Base-by-base conservation (phyloP, 1,140 invertebrate genomes). In the Trinorchestia longiramus region DNA sequence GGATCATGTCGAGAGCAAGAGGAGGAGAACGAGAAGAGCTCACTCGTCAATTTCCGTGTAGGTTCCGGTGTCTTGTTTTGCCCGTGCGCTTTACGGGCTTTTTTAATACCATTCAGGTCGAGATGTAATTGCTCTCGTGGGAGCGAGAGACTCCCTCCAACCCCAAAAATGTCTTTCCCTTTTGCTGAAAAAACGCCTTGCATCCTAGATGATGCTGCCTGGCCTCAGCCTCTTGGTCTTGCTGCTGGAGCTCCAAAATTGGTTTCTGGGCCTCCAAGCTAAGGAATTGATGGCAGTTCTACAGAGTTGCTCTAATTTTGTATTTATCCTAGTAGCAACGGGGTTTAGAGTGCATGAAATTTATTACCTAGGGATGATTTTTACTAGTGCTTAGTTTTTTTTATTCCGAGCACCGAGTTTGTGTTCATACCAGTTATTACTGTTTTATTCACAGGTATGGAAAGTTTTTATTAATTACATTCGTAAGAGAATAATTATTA, bases 61-160 rank as follows among this genome's bases (percentile, higher is more conserved):
- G 45, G 92, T 94, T 94, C 92, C 92, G 92, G 92, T 94, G 92
- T 94, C 92, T 94, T 94, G 92, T 94, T 94, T 94, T 94, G 43
- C 92, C 92, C 92, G 43, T 94, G 43, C 92, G 43, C 92, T 94
- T 94, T 94, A 94, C 92, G 92, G 92, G 92, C 92, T 94, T 94
- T 94, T 94, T 94, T 94, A 45, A 94, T 94, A 94, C 92, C 92
- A 94, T 94, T 94, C 92, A 94, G 92, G 92, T 94, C 92, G 92
- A 94, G 92, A 94, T 45, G 92, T 94, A 94, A 94, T 94, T 94
- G 92, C 92, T 94, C 92, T 94, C 92, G 92, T 47, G 92, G 92
- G 92, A 94, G 44, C 92, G 43, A 94, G 92, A 94, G 92, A 94
- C 92, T 43, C 92, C 43, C 44, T 94, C 92, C 41, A 94, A 94